Evolutionary conservation across 2,888 invertebrate species (phyloP).

Genomic region (Phymatocera aterrima): DNA sequence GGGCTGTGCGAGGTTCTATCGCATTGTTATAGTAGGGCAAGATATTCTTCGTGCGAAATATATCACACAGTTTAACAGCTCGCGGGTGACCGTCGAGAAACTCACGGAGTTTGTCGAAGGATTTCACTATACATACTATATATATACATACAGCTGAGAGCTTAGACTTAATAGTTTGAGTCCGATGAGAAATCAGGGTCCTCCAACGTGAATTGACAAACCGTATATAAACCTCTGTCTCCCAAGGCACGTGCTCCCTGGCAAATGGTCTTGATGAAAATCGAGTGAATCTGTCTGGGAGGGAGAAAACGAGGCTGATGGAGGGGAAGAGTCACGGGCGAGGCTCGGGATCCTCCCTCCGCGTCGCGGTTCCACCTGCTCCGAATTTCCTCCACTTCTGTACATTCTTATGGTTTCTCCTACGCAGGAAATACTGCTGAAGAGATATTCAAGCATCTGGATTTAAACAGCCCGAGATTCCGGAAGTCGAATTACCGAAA

Average conservation of each 20-base stretch:
- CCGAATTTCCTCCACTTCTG: background rate
- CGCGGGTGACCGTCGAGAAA: background rate
- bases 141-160: background rate
- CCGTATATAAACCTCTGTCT: background rate
- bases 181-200: background rate
- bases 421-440: background rate
- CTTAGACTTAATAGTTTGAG: background rate
- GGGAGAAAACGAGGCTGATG: background rate
- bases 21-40: too few species aligned
- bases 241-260: background rate
- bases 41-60: background rate
- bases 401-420: background rate
- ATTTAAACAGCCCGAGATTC: too few species aligned
- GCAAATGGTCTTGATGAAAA: constrained; percentile 18
- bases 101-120: background rate
- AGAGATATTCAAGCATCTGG: background rate
- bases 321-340: background rate
- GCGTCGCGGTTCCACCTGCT: background rate
- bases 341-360: background rate
- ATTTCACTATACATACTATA: too few species aligned
- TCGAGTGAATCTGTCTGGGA: background rate
- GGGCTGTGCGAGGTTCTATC: too few species aligned
- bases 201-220: background rate
- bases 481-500: too few species aligned
- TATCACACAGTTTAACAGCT: background rate